These are phyloP conservation scores for Aporophyla lueneburgensis DNA, from an alignment of 2,888 invertebrate species.

Conservation along the genomic window DNA sequence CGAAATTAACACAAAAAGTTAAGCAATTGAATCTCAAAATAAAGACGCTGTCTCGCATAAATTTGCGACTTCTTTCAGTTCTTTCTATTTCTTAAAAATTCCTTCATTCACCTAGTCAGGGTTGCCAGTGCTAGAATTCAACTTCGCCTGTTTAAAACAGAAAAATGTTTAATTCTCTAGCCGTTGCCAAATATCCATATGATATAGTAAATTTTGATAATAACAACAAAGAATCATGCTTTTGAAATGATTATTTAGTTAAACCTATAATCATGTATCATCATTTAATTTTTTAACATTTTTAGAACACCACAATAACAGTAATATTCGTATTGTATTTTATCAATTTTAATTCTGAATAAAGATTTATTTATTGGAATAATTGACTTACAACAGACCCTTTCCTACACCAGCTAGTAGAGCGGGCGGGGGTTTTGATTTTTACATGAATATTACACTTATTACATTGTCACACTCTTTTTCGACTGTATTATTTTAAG, in stretches of 20 bases:
- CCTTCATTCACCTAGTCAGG: slow-evolving; percentile 81
- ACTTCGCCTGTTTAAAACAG: slow-evolving; percentile 7
- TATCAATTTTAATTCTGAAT: background rate
- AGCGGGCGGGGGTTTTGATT: background rate
- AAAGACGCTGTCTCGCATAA: slow-evolving; percentile 89
- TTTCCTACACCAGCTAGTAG: background rate
- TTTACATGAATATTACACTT: background rate
- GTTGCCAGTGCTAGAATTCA: slow-evolving; percentile 65
- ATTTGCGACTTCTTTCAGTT: slow-evolving; percentile 88
- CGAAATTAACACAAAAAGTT: slow-evolving; percentile 82
- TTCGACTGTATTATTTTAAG: background rate
- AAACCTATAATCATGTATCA: background rate
- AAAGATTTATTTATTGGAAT: background rate
- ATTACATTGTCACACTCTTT: background rate
- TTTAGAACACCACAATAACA: background rate
- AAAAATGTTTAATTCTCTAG: background rate
- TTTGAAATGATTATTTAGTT: background rate
- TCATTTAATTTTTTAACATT: no score
- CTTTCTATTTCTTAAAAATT: slow-evolving; percentile 86
- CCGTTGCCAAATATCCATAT: background rate
- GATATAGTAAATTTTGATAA: background rate
- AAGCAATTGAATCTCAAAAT: slow-evolving; percentile 87
- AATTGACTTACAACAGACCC: background rate
- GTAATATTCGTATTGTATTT: background rate
- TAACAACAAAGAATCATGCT: background rate